Conservation (phyloP, 2,113 vertebrate genomes). For the Tinamus guttatus region DNA sequence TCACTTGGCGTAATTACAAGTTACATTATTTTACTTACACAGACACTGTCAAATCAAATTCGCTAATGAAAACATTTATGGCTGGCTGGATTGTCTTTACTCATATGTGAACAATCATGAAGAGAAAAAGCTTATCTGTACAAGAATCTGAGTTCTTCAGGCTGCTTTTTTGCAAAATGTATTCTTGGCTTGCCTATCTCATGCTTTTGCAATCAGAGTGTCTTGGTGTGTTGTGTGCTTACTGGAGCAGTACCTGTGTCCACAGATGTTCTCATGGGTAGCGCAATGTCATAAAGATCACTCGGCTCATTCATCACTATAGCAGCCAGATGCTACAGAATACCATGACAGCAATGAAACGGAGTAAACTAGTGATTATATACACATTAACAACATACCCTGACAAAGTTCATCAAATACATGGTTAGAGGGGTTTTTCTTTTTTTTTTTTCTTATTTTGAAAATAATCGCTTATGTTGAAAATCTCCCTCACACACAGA, state of each 20-base stretch:
- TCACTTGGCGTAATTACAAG: neutral
- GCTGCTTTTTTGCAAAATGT: neutral
- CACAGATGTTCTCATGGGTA: neutral
- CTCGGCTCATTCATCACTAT: neutral
- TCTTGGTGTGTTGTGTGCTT: neutral
- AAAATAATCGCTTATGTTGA: neutral
- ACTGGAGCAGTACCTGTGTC: fast-evolving
- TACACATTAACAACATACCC: neutral
- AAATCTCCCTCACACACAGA: neutral
- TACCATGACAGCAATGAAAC: neutral
- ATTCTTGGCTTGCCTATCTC: neutral
- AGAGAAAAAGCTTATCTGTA: neutral
- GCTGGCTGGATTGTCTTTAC: neutral
- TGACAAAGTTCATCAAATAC: neutral
- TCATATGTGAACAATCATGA: neutral
- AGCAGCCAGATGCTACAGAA: neutral
- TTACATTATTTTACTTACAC: neutral
- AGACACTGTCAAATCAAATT: neutral
- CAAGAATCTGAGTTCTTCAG: neutral
- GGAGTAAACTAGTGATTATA: neutral
- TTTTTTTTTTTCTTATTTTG: neutral
- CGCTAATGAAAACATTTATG: neutral
- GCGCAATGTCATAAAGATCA: neutral
- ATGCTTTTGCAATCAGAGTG: neutral
- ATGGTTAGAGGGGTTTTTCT: neutral